Base-by-base conservation (phyloP, 2,113 vertebrate species). In the Syngnathoides biaculeatus region DNA sequence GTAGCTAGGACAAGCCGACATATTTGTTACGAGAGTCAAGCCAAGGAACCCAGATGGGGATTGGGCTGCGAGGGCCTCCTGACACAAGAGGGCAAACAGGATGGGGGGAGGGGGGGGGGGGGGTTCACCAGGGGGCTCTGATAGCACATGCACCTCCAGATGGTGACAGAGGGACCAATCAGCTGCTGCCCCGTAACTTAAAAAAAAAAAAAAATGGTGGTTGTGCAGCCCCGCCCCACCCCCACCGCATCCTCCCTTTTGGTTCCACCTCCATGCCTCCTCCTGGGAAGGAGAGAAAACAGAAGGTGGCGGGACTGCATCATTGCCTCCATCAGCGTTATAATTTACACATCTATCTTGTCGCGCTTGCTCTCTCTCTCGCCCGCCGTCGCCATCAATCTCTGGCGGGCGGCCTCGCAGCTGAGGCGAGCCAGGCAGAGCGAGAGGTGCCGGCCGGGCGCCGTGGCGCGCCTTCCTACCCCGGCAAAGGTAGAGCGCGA, bases 331-430 rank as follows among this genome's bases (percentile, higher is more conserved):
- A 97, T 98, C 96, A 98, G 93, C 92, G 92, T 93, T 94, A 95
- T 99, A 99, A 99, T 99, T 98, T 97, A 98, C 95, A 98, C 97
- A 99, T 99, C 96, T 96, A 98, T 98, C 96, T 98, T 99, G 95
- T 98, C 95, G 95, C 92, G 94, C 95, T 94, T 95, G 92, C 93
- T 92, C 92, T 91, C 93, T 95, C 94, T 94, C 90, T 88, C 89
- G 94, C 91, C 88, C 89, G 94, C 93, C 92, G 88, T 93, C 92
- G 93, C 94, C 95, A 96, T 96, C 95, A 96, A 97, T 98, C 95
- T 96, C 94, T 86, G 87, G 92, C 86, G 92, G 92, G 92, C 93
- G 92, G 92, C 90, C 91, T 92, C 74, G 87, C 89, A 87, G 87
- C 89, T 79, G 88, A 89, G 85, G 90, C 89, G 76, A 79, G 84